Percentiles rank a stretch among this genome's conserved stretches.
phyloP scores from a whole-genome alignment of 2,113 vertebrate genomes.

The Oryzias woworae region DNA sequence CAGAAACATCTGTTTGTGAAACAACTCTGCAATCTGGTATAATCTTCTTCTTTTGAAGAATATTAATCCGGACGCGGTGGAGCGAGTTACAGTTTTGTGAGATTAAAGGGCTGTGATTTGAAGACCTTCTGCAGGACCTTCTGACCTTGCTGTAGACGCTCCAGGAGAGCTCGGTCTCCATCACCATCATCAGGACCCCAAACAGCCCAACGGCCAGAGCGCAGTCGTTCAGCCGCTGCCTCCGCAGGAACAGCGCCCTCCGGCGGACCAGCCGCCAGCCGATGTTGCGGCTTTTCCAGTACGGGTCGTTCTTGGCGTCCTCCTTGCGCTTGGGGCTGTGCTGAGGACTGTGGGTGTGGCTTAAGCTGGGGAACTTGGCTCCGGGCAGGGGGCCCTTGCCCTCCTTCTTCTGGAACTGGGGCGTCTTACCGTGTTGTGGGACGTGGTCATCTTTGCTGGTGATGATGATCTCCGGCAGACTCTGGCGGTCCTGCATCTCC shows the following conservation, averaged over 20 bases:
- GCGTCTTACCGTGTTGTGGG: slow-evolving; percentile 2
- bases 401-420: background rate
- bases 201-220: slow-evolving; percentile 93
- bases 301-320: slow-evolving; percentile 31
- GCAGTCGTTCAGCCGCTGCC: slow-evolving; percentile 91
- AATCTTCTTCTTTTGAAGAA: too few relatives aligned
- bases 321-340: slow-evolving; percentile 33
- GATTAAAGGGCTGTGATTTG: too few relatives aligned
- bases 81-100: too few relatives aligned
- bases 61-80: too few relatives aligned
- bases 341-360: slow-evolving; percentile 5
- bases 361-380: background rate
- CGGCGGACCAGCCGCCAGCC: slow-evolving; percentile 89
- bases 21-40: too few relatives aligned
- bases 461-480: slow-evolving; percentile 70
- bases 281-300: slow-evolving; percentile 79
- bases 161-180: slow-evolving; percentile 95
- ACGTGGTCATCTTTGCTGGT: slow-evolving; percentile 60
- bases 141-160: slow-evolving; percentile 93
- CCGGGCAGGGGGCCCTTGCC: slow-evolving; percentile 47
- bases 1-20: too few relatives aligned
- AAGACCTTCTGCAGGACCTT: too few relatives aligned
- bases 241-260: slow-evolving; percentile 87
- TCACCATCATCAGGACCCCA: slow-evolving; percentile 94
- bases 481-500: slow-evolving; percentile 58